phyloP scores from a whole-genome alignment of 2,113 vertebrate genomes.

The Elephantulus edwardii region DNA sequence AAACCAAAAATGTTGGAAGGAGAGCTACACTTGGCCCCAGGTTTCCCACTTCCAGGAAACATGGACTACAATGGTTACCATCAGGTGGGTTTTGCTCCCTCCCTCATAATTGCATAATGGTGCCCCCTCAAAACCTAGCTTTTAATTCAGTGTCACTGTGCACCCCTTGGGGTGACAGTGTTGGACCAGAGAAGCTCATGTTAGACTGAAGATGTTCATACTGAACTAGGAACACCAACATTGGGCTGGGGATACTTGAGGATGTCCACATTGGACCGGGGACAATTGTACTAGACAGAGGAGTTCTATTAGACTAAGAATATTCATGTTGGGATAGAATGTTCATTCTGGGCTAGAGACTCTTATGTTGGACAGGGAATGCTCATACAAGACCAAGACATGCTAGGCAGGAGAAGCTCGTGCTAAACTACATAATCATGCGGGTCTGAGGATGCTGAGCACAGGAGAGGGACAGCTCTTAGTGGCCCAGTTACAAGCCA shows the following conservation, averaged over 20 bases:
- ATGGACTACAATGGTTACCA: conserved; percentile 94
- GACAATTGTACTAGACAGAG: neutral
- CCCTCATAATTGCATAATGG: fast-evolving
- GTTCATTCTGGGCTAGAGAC: neutral
- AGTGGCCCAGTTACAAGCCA: too few relatives aligned
- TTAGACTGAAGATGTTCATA: neutral
- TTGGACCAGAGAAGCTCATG: neutral
- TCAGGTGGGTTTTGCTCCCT: conserved; percentile 83
- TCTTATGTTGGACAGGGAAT: neutral
- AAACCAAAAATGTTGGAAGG: conserved; percentile 95
- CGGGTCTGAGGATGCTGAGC: neutral
- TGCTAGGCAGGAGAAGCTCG: too few relatives aligned
- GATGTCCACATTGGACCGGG: neutral
- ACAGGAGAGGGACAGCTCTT: neutral
- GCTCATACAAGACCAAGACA: neutral
- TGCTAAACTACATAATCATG: too few relatives aligned
- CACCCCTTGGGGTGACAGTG: too few relatives aligned
- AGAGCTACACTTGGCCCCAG: conserved; percentile 90
- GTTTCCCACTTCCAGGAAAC: conserved; percentile 92
- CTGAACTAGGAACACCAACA: neutral
- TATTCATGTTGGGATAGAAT: neutral
- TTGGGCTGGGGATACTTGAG: neutral
- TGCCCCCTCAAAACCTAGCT: neutral
- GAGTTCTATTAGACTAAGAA: neutral
- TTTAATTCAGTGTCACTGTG: neutral